Conservation (phyloP, 2,113 vertebrate species). For the Mobula birostris region DNA sequence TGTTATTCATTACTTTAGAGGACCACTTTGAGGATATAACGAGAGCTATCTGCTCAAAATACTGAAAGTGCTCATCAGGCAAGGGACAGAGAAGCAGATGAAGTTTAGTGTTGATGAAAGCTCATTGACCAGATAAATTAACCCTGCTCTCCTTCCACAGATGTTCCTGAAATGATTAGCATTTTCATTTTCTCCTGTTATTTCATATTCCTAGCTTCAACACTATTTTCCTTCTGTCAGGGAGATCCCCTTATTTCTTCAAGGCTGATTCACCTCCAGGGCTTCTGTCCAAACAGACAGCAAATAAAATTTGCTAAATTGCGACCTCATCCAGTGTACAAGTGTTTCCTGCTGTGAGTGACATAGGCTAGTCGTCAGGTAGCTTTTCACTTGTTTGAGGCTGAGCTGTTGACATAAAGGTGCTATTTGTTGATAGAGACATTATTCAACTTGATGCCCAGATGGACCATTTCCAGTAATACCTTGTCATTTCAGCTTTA, state of each 20-base stretch:
- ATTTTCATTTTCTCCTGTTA: too few species aligned
- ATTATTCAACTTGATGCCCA: not conserved
- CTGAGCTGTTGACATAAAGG: not conserved
- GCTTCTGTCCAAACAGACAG: not conserved
- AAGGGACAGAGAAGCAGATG: too few species aligned
- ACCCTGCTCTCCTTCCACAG: too few species aligned
- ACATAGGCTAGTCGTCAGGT: not conserved
- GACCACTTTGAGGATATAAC: not conserved
- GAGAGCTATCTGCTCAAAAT: not conserved
- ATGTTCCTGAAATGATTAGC: too few species aligned
- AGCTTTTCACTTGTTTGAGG: not conserved
- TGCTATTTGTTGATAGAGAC: not conserved
- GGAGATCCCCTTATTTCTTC: not conserved
- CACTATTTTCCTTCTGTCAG: too few species aligned
- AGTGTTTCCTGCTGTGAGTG: not conserved
- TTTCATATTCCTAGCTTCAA: too few species aligned
- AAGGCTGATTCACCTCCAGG: not conserved
- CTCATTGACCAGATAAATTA: too few species aligned
- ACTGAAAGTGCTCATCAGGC: too few species aligned
- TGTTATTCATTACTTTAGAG: not conserved
- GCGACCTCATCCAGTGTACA: not conserved
- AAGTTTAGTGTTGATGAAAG: too few species aligned
- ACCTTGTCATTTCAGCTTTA: not conserved
- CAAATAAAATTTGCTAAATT: not conserved
- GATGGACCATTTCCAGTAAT: not conserved